Evolutionary conservation across 2,888 invertebrate species (phyloP), one percentile per base, ranked within the genome.

Genomic region (Torymus tubicola): DNA sequence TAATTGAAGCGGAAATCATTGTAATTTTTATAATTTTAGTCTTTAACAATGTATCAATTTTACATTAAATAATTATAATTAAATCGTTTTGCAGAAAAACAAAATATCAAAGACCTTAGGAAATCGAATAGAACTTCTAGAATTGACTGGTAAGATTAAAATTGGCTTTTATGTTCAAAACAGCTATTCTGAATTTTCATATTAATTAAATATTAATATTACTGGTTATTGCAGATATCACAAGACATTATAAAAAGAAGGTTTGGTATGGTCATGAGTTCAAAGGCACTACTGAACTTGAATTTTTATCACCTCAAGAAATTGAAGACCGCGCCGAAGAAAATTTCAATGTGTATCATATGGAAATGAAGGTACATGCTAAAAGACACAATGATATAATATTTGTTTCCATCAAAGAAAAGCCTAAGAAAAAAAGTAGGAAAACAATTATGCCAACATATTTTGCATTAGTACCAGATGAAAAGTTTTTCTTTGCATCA

Each of bases 401-500:
- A 21, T 90, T 85, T 69, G 4, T 88, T 16, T 85, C 82, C 24
- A 70, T 90, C 13, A 84, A 73, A 60, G 81, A 86, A 14, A 84
- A 75, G 31, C 75, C 73, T 21, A 71, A 50, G n/a, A 82, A 50
- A 8, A 81, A 81, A 58, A 65, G 52, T 58, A 50, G 5, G 13
- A 82, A 79, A 18, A 21, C 21, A 21, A 11, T 24, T n/a, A 12
- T 31, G 11, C 81, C 87, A 10, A 61, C 75, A 8, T 86, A 79
- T 77, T 87, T 89, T 70, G 87, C 89, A n/a, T 64, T 89, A 10
- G 85, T 86, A 16, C n/a, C 83, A 14, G 86, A 82, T 8, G 85
- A 87, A 53, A 86, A 85, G 0, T 86, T 87, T 83, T 85, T 89
- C 58, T 90, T 90, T 63, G 86, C 84, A 50, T 85, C 87, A 0